Evolutionary conservation across 2,888 invertebrate genomes (phyloP), one percentile per base, ranked within the genome.

Genomic region (Sicus ferrugineus): DNA sequence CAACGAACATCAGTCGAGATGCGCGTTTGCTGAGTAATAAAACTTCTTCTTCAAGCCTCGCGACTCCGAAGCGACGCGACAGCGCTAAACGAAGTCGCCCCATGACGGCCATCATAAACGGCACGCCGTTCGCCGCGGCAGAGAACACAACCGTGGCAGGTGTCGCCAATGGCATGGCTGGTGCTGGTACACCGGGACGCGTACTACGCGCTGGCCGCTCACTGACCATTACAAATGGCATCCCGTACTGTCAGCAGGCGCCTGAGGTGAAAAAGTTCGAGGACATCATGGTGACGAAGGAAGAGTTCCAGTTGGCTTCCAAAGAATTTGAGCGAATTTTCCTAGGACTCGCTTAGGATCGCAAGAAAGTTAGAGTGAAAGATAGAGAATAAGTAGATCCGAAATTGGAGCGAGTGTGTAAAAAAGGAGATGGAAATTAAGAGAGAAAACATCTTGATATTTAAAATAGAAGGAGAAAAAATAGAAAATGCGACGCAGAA

Each of bases 291-390:
- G 76, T 84, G 28, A 83, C 82, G 14, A 76, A 79, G 62, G 81
- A 80, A 67, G 84, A 84, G 63, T 74, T 84, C 38, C 77, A 76
- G 65, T 75, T 75, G 69, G 81, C 81, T 7, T 73, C 78, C 9
- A 77, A 75, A 50, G 82, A 82, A 59, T 84, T 83, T 64, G 80
- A 80, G 69, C 78, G 80, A 56, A 76, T 84, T 62, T 84, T 83
- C 74, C 73, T 77, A 70, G 79, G 77, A 73, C 77, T 80, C 69
- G 77, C 81, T 71, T 77, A 76, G 73, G 72, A 69, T 67, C 63
- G 2, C 5, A 30, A 61, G 46, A 11, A n/a, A 42, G 54, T 21
- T 14, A 42, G 54, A 66, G 5, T n/a, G 11, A 59, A 38, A 67
- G 26, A 21, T 14, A n/a, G 61, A 26, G 23, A 48, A 26, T 42